Percentiles rank a stretch among this genome's conserved stretches.
phyloP scores from a whole-genome alignment of 2,888 invertebrate genomes.

The Buathra laborator region DNA sequence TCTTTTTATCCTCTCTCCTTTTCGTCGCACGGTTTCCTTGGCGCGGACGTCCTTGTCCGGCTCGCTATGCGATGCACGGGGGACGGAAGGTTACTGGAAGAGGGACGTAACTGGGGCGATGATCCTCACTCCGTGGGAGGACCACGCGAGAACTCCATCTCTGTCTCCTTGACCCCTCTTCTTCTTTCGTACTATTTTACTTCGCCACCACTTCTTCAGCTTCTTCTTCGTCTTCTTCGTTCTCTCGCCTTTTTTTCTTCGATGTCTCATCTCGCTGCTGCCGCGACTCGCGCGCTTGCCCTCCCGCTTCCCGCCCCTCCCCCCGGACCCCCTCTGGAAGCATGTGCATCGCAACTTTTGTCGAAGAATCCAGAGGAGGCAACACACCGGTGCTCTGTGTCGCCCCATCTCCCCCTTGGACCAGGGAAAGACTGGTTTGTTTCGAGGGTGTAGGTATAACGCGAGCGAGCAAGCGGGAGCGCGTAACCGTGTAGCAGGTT shows the following conservation, averaged over 20 bases:
- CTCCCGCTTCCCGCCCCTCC: neutral
- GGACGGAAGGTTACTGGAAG: conserved; percentile 77
- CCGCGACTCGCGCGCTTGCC: conserved; percentile 15
- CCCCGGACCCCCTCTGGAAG: conserved; percentile 12
- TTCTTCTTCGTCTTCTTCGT: conserved; percentile 35
- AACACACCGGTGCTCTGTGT: conserved; percentile 20
- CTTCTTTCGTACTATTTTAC: conserved; percentile 58
- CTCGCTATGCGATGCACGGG: conserved; percentile 64
- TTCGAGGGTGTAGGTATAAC: conserved; percentile 56
- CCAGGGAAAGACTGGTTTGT: conserved; percentile 73
- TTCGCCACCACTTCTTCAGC: conserved; percentile 38
- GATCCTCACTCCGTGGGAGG: conserved; percentile 74
- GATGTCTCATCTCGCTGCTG: conserved; percentile 57
- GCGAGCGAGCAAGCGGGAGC: conserved; percentile 45
- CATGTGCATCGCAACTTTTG: conserved; percentile 60
- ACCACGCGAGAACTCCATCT: conserved; percentile 66
- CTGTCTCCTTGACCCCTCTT: conserved; percentile 70
- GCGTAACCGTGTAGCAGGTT: conserved; percentile 63
- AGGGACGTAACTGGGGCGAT: conserved; percentile 82
- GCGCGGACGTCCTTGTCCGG: conserved; percentile 46
- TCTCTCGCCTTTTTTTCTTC: conserved; percentile 53
- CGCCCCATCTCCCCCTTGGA: conserved; percentile 36
- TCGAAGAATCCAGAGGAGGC: conserved; percentile 48
- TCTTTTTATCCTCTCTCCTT: conserved; percentile 36
- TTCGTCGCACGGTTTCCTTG: conserved; percentile 29